These are phyloP conservation scores for Acleris cristana DNA, from an alignment of 2,888 invertebrate species.

Conservation along the genomic window DNA sequence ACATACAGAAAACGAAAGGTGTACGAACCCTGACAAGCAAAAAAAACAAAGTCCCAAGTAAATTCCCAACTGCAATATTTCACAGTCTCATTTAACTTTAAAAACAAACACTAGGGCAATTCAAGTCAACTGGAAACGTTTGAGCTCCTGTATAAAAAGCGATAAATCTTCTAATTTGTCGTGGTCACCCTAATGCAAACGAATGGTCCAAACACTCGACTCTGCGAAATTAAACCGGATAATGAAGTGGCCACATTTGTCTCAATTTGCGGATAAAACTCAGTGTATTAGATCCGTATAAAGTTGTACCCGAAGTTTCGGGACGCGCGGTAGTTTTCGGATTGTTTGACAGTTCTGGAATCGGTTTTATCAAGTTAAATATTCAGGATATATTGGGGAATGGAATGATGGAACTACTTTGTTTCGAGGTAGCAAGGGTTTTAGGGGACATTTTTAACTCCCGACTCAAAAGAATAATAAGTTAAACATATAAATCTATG, in stretches of 20 bases:
- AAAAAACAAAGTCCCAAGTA: conserved; percentile 1
- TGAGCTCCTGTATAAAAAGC: conserved; percentile 56
- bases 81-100: conserved; percentile 29
- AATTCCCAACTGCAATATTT: conserved; percentile 20
- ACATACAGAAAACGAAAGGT: no score
- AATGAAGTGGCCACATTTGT: conserved; percentile 77
- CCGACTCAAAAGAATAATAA: no score
- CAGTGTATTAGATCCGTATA: conserved; percentile 63
- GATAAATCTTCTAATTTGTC: conserved; percentile 70
- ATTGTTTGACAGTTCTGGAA: conserved; percentile 54
- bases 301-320: conserved; percentile 53
- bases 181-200: conserved; percentile 67
- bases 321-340: conserved; percentile 31
- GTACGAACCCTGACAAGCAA: no score
- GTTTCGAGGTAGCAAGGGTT: background rate
- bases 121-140: conserved; percentile 32
- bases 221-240: conserved; percentile 75
- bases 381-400: conserved; percentile 24
- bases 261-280: conserved; percentile 70
- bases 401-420: background rate
- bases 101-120: conserved; percentile 13
- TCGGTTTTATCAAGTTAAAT: conserved; percentile 37
- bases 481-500: no score
- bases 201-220: conserved; percentile 68
- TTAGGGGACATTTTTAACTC: no score